Evolutionary conservation across 2,113 vertebrate genomes (phyloP).

Genomic region (Pygoscelis adeliae): DNA sequence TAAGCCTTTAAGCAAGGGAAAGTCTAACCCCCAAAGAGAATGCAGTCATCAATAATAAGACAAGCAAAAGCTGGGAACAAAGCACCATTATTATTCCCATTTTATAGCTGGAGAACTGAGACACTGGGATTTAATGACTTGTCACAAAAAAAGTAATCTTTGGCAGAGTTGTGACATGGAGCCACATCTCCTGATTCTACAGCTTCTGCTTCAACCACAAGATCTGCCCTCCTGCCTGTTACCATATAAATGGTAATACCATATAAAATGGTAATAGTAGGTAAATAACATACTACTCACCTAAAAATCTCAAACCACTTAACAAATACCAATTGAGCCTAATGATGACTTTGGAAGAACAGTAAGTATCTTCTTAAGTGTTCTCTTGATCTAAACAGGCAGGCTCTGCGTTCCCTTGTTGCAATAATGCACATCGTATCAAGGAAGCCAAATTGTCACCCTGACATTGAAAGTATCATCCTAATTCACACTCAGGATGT

Average conservation of each 20-base stretch:
- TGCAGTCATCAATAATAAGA: constrained; percentile 26
- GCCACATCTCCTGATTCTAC: neutral
- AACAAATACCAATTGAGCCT: neutral
- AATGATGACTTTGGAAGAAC: neutral
- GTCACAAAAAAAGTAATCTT: neutral
- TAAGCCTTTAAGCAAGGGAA: constrained; percentile 50
- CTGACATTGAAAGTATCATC: neutral
- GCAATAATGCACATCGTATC: neutral
- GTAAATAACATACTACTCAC: neutral
- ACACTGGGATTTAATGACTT: neutral
- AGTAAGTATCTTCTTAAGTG: neutral
- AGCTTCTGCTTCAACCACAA: neutral
- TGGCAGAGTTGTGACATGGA: neutral
- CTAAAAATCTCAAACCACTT: neutral
- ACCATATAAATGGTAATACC: neutral
- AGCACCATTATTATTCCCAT: neutral
- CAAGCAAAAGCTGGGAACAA: constrained; percentile 17
- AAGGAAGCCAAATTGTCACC: neutral
- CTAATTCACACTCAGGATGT: neutral
- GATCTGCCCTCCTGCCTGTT: neutral
- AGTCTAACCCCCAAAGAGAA: constrained; percentile 39
- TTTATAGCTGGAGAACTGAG: constrained; percentile 20
- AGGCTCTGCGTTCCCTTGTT: neutral
- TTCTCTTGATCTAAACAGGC: neutral
- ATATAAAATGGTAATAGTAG: neutral